A percentile compares a stretch with the other conserved stretches of the same genome.
Evolutionary conservation across 2,113 vertebrate species (phyloP).

Genomic region (Microtus richardsoni): DNA sequence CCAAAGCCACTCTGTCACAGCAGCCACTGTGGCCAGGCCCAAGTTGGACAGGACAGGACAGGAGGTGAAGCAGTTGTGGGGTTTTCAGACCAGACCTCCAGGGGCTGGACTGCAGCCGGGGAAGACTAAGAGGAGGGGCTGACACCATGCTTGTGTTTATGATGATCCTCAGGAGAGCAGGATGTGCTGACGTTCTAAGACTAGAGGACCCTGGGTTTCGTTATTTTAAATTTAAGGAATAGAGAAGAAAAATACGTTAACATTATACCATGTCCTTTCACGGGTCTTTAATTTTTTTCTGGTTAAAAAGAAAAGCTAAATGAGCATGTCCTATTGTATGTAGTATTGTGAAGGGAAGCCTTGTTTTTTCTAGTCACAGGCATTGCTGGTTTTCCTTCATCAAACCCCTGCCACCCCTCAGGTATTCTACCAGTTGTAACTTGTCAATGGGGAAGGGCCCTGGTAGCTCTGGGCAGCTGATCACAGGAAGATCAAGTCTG

Average conservation of each 20-base stretch:
- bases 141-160: background rate
- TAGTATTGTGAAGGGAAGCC: background rate
- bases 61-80: background rate
- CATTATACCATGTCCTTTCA: background rate
- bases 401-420: background rate
- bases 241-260: background rate
- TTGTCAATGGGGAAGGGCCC: background rate
- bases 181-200: background rate
- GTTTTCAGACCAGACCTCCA: background rate
- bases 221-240: background rate
- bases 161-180: background rate
- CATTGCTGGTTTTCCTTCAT: background rate
- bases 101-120: background rate
- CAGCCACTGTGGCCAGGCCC: background rate
- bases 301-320: conserved; percentile 4
- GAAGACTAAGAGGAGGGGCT: background rate
- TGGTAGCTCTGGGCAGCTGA: background rate
- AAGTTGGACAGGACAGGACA: background rate
- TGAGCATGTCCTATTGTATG: background rate
- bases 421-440: background rate
- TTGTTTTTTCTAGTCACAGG: background rate
- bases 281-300: conserved; percentile 10
- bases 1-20: background rate
- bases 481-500: background rate
- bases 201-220: background rate